These are phyloP conservation scores for Nothocercus julius DNA, from an alignment of 2,113 vertebrate species.

Conservation along the genomic window DNA sequence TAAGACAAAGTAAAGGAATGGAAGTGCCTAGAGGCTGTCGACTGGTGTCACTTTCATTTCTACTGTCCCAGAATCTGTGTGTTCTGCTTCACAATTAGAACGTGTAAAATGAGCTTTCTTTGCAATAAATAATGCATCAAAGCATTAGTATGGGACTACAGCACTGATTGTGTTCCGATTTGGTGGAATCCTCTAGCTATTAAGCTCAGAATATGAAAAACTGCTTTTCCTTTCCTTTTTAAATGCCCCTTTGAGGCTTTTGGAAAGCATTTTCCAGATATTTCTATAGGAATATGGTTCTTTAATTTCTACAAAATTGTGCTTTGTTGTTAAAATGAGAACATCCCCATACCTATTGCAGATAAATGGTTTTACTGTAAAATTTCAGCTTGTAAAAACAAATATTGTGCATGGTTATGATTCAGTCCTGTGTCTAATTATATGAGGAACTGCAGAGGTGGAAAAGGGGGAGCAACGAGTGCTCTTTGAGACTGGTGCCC, in stretches of 20 bases:
- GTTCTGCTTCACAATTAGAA: neutral
- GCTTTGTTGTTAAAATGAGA: neutral
- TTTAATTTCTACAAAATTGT: neutral
- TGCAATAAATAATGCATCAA: neutral
- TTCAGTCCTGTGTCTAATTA: neutral
- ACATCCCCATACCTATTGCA: fast-evolving
- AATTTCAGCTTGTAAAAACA: neutral
- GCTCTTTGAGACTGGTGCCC: neutral
- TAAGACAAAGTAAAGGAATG: neutral
- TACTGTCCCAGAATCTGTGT: fast-evolving
- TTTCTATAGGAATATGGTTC: neutral
- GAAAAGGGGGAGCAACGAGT: neutral
- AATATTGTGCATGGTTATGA: neutral
- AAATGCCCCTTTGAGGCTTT: neutral
- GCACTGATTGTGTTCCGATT: neutral
- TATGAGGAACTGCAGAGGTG: neutral
- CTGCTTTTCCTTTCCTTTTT: neutral
- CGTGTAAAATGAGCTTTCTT: neutral
- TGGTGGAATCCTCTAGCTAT: neutral
- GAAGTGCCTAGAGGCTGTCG: neutral
- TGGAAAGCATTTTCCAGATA: neutral
- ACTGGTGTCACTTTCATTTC: neutral
- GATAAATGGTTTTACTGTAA: neutral
- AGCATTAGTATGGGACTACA: neutral
- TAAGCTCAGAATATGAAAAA: neutral